A percentile compares a stretch with the other conserved stretches of the same genome.
These are phyloP conservation scores for Unio pictorum DNA, from an alignment of 2,888 invertebrate species.

Conservation along the genomic window DNA sequence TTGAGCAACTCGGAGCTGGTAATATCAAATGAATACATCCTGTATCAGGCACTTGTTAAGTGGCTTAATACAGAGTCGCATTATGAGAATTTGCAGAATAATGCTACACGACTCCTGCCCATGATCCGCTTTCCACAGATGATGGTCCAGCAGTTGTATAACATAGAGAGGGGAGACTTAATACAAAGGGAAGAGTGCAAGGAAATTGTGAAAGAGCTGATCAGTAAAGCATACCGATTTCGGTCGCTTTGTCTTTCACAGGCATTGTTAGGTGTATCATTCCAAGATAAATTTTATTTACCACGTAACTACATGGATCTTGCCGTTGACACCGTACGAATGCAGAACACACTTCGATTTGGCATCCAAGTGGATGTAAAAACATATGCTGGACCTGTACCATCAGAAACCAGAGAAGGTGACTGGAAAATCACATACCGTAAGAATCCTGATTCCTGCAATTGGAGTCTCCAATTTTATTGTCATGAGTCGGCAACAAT, in stretches of 20 bases:
- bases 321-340: constrained; percentile 67
- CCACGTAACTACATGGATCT: constrained; percentile 69
- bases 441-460: constrained; percentile 56
- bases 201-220: constrained; percentile 52
- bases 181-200: constrained; percentile 35
- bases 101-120: constrained; percentile 59
- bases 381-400: constrained; percentile 69
- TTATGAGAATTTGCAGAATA: constrained; percentile 29
- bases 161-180: constrained; percentile 56
- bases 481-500: constrained; percentile 68
- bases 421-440: constrained; percentile 72
- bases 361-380: constrained; percentile 70
- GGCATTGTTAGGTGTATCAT: constrained; percentile 54
- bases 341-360: constrained; percentile 70
- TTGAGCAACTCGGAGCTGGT: constrained; percentile 66
- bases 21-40: constrained; percentile 59
- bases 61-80: constrained; percentile 63
- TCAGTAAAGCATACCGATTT: constrained; percentile 69
- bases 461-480: constrained; percentile 67
- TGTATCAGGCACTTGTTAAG: constrained; percentile 57
- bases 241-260: constrained; percentile 68
- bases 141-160: constrained; percentile 64
- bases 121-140: constrained; percentile 70
- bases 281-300: constrained; percentile 61
- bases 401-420: constrained; percentile 60